Evolutionary conservation across 2,113 vertebrate species (phyloP), one percentile per base, ranked within the genome.

Genomic region (Etheostoma cragini): DNA sequence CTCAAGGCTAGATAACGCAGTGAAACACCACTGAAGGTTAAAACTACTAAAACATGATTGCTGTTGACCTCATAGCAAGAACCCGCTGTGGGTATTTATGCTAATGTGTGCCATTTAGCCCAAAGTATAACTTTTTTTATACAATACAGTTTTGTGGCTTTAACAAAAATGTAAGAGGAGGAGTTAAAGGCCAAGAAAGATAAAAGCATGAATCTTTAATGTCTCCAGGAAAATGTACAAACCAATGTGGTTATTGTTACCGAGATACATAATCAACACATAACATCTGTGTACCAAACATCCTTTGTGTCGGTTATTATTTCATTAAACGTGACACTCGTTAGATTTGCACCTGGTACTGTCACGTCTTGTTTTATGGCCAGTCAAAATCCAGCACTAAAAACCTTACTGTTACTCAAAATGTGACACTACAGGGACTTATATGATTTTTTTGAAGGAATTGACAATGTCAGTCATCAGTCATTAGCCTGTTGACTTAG

Each of bases 1-100:
- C 75, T 82, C 12, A 17, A 82, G 75, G 72, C 46, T 52, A n/a
- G 33, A 15, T 0, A 63, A 81, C 7, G 17, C 45, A 78, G 7
- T 72, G 21, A 14, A 15, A 46, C 22, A 8, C 3, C 6, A 16
- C 0, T 56, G 35, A 81, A 87, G 77, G 62, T 70, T 60, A 72
- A 22, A 33, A 6, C 15, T 53, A 21, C 0, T 4, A 7, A 65
- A 76, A 14, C 16, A 38, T 4, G 21, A 56, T 22, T 24, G 13
- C 21, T 47, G 17, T 2, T 1, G 72, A 49, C 63, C 49, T 66
- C 4, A 30, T 30, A 30, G 30, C 30, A 30, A 30, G 30, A 30
- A 30, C 4, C 3, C 4, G 4, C 30, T 30, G 30, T 30, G 30
- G 30, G 30, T 30, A 30, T 30, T 30, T 30, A 30, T 30, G 19